Percentiles rank a stretch among this genome's conserved stretches.
Conservation (phyloP, 2,113 vertebrate species). For the Sardina pilchardus region DNA sequence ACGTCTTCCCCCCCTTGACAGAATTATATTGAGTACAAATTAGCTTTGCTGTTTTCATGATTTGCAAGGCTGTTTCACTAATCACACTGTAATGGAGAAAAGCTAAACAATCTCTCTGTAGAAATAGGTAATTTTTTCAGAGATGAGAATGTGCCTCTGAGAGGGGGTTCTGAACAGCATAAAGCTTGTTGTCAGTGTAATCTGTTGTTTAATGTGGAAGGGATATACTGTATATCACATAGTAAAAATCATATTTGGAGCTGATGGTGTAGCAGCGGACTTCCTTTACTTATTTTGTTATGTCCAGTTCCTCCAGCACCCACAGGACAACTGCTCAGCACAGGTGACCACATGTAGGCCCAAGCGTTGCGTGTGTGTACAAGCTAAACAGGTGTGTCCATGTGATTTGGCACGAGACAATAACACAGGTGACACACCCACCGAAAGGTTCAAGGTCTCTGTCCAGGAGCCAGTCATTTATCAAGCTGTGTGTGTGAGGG, state of each 20-base stretch:
- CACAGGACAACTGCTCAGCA: neutral
- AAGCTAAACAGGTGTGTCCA: neutral
- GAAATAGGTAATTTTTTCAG: too few species aligned
- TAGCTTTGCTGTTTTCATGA: neutral
- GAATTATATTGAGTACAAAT: neutral
- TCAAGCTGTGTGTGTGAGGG: slow-evolving; percentile 10
- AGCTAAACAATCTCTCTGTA: too few species aligned
- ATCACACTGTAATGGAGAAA: too few species aligned
- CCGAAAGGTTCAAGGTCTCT: neutral
- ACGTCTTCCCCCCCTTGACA: neutral
- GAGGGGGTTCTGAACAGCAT: too few species aligned
- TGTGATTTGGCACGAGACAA: neutral
- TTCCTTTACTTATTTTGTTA: too few species aligned
- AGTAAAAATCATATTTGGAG: too few species aligned
- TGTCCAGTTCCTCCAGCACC: too few species aligned
- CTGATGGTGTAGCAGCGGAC: too few species aligned
- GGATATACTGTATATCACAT: neutral
- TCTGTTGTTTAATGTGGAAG: neutral
- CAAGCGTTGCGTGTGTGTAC: neutral
- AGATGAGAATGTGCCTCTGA: too few species aligned
- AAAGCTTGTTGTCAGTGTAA: too few species aligned
- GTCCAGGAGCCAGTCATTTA: neutral
- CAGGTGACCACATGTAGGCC: neutral
- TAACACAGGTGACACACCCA: neutral
- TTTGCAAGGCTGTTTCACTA: too few species aligned